Conservation (phyloP, 2,113 vertebrate species). For the Ibidorhyncha struthersii region DNA sequence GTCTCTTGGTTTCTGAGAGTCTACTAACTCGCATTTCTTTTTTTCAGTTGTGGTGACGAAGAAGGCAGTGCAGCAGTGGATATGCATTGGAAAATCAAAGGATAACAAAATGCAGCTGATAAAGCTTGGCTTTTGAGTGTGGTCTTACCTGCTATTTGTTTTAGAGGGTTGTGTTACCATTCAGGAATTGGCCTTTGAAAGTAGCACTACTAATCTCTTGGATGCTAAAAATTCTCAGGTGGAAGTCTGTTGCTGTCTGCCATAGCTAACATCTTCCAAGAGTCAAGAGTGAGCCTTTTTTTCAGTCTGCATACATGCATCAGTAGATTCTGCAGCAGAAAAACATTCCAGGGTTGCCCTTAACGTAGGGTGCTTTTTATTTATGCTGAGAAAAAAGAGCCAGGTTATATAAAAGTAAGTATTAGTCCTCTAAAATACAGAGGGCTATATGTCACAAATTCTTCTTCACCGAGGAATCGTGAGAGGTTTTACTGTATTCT, state of each 20-base stretch:
- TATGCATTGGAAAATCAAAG: not conserved
- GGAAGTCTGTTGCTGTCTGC: not conserved
- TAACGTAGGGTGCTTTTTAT: fast-evolving
- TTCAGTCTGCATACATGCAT: not conserved
- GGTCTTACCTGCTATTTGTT: not conserved
- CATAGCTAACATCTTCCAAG: not conserved
- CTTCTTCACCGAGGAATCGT: not conserved
- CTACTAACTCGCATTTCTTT: slow-evolving; percentile 21
- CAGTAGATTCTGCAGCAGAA: not conserved
- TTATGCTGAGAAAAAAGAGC: not conserved
- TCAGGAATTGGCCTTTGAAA: slow-evolving; percentile 3
- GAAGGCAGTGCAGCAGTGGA: not conserved
- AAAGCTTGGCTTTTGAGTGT: not conserved
- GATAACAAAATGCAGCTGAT: not conserved
- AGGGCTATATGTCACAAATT: not conserved
- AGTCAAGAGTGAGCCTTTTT: not conserved
- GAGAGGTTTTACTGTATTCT: not conserved
- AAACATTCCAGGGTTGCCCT: not conserved
- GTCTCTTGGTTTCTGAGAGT: not conserved
- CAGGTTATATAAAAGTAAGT: not conserved
- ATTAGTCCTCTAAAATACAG: not conserved
- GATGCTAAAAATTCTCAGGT: not conserved
- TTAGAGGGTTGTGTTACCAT: not conserved
- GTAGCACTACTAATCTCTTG: not conserved
- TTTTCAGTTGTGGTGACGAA: not conserved